Evolutionary conservation across 2,797 vertebrate genomes (phyloP).

Genomic region (Poecilia velifera): DNA sequence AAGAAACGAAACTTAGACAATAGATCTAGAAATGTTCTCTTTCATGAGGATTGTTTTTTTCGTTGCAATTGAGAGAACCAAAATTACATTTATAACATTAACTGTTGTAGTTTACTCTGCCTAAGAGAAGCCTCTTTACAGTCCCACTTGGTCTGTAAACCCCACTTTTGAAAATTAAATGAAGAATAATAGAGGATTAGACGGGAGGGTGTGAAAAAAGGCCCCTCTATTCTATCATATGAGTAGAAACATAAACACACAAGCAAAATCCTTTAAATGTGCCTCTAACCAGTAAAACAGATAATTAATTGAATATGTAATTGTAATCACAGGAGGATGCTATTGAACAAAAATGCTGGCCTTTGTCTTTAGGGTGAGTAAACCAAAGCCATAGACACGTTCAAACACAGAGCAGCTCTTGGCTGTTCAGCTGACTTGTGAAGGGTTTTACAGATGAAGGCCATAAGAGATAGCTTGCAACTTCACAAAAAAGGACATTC

Average conservation of each 20-base stretch:
- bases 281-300: conserved; percentile 68
- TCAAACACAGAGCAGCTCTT: conserved; percentile 50
- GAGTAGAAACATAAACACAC: conserved; percentile 66
- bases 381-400: conserved; percentile 52
- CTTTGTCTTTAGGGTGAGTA: conserved; percentile 48
- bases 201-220: conserved; percentile 59
- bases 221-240: conserved; percentile 55
- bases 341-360: conserved; percentile 51
- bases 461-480: conserved; percentile 61
- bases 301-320: conserved; percentile 81
- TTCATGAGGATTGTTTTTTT: neutral
- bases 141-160: conserved; percentile 70
- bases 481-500: conserved; percentile 71
- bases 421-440: conserved; percentile 59
- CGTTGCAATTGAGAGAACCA: conserved; percentile 35
- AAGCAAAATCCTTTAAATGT: conserved; percentile 69
- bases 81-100: conserved; percentile 57
- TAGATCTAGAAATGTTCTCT: conserved; percentile 19
- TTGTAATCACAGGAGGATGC: conserved; percentile 52
- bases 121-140: conserved; percentile 60
- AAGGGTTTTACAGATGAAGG: conserved; percentile 65
- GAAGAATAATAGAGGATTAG: conserved; percentile 79
- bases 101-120: conserved; percentile 1
- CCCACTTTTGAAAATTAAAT: conserved; percentile 75
- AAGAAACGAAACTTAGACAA: conserved; percentile 27